phyloP scores from a whole-genome alignment of 2,797 vertebrate genomes.

The Catostomus latipinnis region DNA sequence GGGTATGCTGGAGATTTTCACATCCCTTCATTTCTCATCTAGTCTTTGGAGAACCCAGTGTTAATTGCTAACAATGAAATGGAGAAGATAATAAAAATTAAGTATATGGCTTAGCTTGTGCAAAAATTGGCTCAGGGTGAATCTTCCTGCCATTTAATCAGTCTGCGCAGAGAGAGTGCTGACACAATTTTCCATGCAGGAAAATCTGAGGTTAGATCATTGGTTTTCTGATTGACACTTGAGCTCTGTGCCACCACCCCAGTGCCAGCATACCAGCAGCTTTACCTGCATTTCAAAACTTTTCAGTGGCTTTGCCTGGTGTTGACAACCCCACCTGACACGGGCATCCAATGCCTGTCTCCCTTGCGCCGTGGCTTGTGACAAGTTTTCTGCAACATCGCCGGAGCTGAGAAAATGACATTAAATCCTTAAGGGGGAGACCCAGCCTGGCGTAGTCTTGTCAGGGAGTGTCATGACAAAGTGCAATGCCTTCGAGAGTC shows the following conservation, averaged over 20 bases:
- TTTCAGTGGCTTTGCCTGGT: neutral
- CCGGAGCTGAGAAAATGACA: constrained; percentile 48
- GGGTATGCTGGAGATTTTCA: constrained; percentile 13
- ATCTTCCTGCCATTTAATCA: constrained; percentile 53
- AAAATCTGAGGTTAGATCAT: neutral
- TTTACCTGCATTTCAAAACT: constrained; percentile 23
- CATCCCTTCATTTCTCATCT: constrained; percentile 30
- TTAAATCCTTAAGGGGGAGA: constrained; percentile 43
- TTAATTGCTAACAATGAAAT: constrained; percentile 49
- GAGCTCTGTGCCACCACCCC: neutral
- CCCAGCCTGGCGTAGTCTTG: constrained; percentile 64
- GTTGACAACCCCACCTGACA: neutral
- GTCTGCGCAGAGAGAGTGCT: neutral
- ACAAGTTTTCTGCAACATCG: constrained; percentile 32
- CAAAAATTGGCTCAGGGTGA: constrained; percentile 13
- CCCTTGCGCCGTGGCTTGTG: neutral
- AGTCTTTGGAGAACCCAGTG: constrained; percentile 33
- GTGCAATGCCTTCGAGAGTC: constrained; percentile 51
- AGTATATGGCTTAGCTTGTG: constrained; percentile 6
- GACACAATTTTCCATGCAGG: neutral
- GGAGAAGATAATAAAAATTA: constrained; percentile 50
- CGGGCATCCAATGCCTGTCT: constrained; percentile 16
- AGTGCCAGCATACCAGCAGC: neutral
- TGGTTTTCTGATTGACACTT: neutral
- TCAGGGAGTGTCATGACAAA: constrained; percentile 76